Conservation (phyloP, 2,888 invertebrate genomes). For the Catocala fraxini region DNA sequence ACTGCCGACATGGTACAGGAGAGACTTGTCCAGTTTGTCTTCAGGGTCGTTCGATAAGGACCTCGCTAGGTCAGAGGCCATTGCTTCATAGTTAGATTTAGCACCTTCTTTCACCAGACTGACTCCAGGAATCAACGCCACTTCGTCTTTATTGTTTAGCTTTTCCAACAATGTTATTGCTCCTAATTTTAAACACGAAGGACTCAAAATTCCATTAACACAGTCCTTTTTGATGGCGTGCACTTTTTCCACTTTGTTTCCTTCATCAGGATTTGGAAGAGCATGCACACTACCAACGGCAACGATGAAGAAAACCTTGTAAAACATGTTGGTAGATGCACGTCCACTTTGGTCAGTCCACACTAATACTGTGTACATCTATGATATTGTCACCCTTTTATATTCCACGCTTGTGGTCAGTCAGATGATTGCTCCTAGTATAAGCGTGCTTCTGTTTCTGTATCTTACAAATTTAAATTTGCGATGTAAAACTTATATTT, state of each 20-base stretch:
- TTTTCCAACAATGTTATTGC: conserved; percentile 66
- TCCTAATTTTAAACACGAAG: conserved; percentile 68
- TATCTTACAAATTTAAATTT: conserved; percentile 37
- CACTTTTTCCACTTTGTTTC: conserved; percentile 51
- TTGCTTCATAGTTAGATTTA: conserved; percentile 85
- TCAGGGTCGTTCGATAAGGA: conserved; percentile 91
- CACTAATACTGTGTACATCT: conserved; percentile 59
- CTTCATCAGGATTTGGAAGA: conserved; percentile 61
- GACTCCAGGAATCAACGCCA: conserved; percentile 73
- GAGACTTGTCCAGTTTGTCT: conserved; percentile 90
- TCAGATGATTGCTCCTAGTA: conserved; percentile 66
- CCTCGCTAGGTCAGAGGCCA: conserved; percentile 89
- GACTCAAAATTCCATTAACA: conserved; percentile 63
- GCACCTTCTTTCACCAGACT: conserved; percentile 90
- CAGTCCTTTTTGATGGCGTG: conserved; percentile 64
- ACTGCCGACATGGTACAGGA: conserved; percentile 90
- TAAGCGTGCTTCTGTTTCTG: conserved; percentile 59
- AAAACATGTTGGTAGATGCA: conserved; percentile 60
- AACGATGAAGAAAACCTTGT: conserved; percentile 48
- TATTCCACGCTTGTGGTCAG: conserved; percentile 72
- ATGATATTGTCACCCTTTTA: conserved; percentile 68
- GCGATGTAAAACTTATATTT: conserved; percentile 24
- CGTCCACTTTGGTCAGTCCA: conserved; percentile 55
- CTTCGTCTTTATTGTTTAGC: conserved; percentile 65
- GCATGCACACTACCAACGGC: conserved; percentile 55